phyloP scores from a whole-genome alignment of 2,888 invertebrate genomes.

The Subacronicta megacephala region DNA sequence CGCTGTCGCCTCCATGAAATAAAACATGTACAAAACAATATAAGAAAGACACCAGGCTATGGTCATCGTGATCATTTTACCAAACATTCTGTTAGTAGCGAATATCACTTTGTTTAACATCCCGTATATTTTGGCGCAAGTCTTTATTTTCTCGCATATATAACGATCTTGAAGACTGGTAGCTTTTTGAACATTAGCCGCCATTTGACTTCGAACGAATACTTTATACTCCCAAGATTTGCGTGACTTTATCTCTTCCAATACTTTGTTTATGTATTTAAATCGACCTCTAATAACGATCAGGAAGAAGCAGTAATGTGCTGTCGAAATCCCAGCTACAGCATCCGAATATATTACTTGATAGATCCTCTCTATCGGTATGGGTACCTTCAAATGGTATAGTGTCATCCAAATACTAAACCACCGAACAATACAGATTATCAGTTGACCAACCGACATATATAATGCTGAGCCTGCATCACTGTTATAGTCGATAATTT shows the following conservation, averaged over 20 bases:
- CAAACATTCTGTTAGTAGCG: constrained; percentile 65
- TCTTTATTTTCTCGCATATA: constrained; percentile 69
- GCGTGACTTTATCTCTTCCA: constrained; percentile 62
- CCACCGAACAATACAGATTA: constrained; percentile 59
- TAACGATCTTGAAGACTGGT: constrained; percentile 64
- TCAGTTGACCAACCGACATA: constrained; percentile 57
- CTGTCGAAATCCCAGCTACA: constrained; percentile 62
- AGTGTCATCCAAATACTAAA: constrained; percentile 66
- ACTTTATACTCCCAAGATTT: constrained; percentile 66
- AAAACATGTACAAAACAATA: constrained; percentile 73
- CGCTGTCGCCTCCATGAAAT: constrained; percentile 82
- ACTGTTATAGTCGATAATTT: constrained; percentile 62
- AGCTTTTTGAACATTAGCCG: constrained; percentile 55
- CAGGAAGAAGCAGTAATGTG: constrained; percentile 67
- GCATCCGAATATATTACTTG: constrained; percentile 69
- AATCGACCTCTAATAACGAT: constrained; percentile 66
- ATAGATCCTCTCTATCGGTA: constrained; percentile 71
- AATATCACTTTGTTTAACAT: constrained; percentile 64
- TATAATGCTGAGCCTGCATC: constrained; percentile 56
- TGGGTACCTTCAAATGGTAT: constrained; percentile 48
- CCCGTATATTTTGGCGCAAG: constrained; percentile 70
- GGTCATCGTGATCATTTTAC: constrained; percentile 66
- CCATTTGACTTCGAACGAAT: constrained; percentile 58
- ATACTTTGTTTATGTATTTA: constrained; percentile 67
- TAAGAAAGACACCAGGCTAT: constrained; percentile 61